Percentiles rank a stretch among this genome's conserved stretches.
Evolutionary conservation across 1,140 invertebrate genomes (phyloP).

Genomic region (Dysdera silvatica): DNA sequence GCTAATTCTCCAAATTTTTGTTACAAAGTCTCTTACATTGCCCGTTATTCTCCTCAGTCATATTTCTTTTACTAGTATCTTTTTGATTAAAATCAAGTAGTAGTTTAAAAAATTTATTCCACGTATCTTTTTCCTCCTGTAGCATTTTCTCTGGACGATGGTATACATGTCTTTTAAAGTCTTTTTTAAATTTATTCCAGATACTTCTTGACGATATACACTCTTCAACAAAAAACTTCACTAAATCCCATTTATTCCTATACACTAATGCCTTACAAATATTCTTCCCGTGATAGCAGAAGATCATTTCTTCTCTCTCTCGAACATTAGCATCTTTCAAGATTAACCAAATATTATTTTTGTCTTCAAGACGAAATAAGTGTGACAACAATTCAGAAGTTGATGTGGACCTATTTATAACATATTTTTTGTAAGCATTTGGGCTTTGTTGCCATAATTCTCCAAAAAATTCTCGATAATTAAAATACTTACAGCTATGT

Average conservation of each 20-base stretch:
- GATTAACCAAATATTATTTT: slow-evolving; percentile 4
- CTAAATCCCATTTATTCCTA: slow-evolving; percentile 2
- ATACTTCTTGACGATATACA: slow-evolving; percentile 2
- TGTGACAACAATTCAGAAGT: not conserved
- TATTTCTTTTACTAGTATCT: slow-evolving; percentile 2
- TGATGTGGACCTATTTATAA: slow-evolving; percentile 12
- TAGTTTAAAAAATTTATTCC: slow-evolving; percentile 12
- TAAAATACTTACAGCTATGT: slow-evolving; percentile 2
- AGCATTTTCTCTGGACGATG: not conserved
- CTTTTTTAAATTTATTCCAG: slow-evolving; percentile 7
- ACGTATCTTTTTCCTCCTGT: not conserved
- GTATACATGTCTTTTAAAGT: slow-evolving; percentile 2
- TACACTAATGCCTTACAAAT: slow-evolving; percentile 8
- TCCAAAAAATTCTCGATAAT: slow-evolving; percentile 22
- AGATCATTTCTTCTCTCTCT: slow-evolving; percentile 11
- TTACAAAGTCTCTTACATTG: slow-evolving; percentile 5
- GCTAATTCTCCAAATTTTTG: not conserved
- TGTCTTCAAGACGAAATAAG: slow-evolving; percentile 2
- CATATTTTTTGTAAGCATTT: slow-evolving; percentile 5
- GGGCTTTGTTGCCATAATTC: slow-evolving; percentile 19
- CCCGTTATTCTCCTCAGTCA: slow-evolving; percentile 4
- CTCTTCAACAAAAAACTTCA: slow-evolving; percentile 9
- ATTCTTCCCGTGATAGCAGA: not conserved
- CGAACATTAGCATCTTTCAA: slow-evolving; percentile 4
- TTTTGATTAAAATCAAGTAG: not conserved